Evolutionary conservation across 2,888 invertebrate genomes (phyloP), one percentile per base, ranked within the genome.

Genomic region (Torymus auratus): DNA sequence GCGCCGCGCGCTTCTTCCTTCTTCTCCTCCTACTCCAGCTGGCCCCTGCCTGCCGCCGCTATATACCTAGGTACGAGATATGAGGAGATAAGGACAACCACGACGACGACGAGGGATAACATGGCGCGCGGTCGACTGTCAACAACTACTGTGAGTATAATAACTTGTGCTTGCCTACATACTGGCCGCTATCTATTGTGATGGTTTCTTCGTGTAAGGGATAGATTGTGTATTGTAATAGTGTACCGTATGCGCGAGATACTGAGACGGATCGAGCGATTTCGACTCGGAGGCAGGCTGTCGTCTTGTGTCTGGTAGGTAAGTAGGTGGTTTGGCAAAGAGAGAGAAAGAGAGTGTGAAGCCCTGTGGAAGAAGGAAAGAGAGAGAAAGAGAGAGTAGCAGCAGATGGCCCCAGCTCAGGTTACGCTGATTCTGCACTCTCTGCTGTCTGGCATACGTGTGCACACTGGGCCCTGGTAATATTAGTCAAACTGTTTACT

Each of bases 61-160:
- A 28, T 28, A 41, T 41, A 41, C 41, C 41, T 41, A 28, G 1
- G 7, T 41, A 41, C 41, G 41, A 41, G 41, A 41, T 41, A 41
- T 41, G 41, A 41, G 41, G 41, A 41, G 41, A 41, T 41, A 41
- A 41, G 41, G 41, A 7, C 41, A 41, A 41, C 41, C 7, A 20
- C 20, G 20, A 41, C 41, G 41, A 41, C 41, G 41, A 41, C 53
- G 15, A 10, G 56, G 15, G n/a, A 17, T 56, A 56, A 52, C 50
- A 78, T 78, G 78, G 72, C 78, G 78, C 78, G 58, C 72, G 60
- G 72, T 60, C 78, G 55, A 61, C 71, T 78, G 78, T 78, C 78
- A 72, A 78, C 78, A 78, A 72, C 72, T 41, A 41, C 41, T 72
- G 78, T 78, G 17, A 78, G 78, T 78, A 28, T 14, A 23, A 2